Percentiles rank a stretch among this genome's conserved stretches.
These are phyloP conservation scores for Elanoides forficatus DNA, from an alignment of 2,113 vertebrate genomes.

Conservation along the genomic window DNA sequence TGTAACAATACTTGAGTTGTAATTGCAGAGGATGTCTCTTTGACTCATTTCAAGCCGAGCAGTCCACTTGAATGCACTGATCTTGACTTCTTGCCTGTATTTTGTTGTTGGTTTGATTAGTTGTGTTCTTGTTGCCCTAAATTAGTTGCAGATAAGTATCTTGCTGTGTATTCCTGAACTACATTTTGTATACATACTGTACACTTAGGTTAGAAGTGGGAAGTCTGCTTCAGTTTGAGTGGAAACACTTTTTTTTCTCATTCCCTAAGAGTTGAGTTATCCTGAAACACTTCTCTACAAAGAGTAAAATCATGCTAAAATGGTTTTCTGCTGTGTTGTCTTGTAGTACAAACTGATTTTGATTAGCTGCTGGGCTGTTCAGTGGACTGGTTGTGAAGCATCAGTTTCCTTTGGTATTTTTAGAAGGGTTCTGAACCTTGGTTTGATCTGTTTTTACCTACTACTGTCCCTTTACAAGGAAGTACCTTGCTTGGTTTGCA, in stretches of 20 bases:
- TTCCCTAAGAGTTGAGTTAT: not conserved
- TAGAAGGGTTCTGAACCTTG: not conserved
- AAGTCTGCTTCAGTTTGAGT: not conserved
- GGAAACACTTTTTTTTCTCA: not conserved
- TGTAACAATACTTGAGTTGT: not conserved
- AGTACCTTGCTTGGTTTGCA: not conserved
- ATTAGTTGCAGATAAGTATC: not conserved
- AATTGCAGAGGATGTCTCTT: not conserved
- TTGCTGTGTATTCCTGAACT: not conserved
- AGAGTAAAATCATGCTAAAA: not conserved
- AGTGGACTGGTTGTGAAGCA: not conserved
- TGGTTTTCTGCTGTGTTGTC: not conserved
- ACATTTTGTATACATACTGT: not conserved
- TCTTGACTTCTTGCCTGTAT: not conserved
- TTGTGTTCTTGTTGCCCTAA: not conserved
- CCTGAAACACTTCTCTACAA: not conserved
- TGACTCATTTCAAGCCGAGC: fast-evolving
- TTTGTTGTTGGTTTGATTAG: not conserved
- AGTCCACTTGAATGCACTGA: not conserved
- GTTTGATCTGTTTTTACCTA: not conserved
- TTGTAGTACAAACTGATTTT: not conserved
- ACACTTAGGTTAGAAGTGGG: not conserved
- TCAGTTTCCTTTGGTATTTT: not conserved
- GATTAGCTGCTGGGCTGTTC: not conserved
- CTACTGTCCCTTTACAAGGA: not conserved